Conservation (phyloP, 2,888 invertebrate species). For the Lapara coniferarum region DNA sequence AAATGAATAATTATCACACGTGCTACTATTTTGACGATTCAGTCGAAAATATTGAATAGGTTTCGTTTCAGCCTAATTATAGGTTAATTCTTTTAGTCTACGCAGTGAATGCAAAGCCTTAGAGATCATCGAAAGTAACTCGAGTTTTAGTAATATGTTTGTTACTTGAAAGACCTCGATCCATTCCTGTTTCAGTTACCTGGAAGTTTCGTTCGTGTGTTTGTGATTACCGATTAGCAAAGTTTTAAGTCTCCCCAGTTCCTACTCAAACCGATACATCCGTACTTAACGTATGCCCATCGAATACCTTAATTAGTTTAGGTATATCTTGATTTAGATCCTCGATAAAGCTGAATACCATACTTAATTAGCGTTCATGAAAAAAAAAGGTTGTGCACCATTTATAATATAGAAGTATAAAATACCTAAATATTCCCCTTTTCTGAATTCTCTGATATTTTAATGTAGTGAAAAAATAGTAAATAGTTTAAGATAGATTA, state of each 20-base stretch:
- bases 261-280: slow-evolving; percentile 58
- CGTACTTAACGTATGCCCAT: slow-evolving; percentile 45
- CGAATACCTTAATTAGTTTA: slow-evolving; percentile 65
- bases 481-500: slow-evolving; percentile 76
- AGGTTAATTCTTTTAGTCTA: slow-evolving; percentile 68
- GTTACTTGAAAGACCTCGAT: slow-evolving; percentile 24
- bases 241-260: slow-evolving; percentile 65
- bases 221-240: slow-evolving; percentile 38
- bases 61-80: slow-evolving; percentile 79
- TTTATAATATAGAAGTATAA: slow-evolving; percentile 75
- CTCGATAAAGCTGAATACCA: slow-evolving; percentile 76
- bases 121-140: slow-evolving; percentile 62
- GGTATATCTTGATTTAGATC: slow-evolving; percentile 64
- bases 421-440: slow-evolving; percentile 78
- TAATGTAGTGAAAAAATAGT: slow-evolving; percentile 73
- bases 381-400: slow-evolving; percentile 84
- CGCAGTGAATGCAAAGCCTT: slow-evolving; percentile 61
- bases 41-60: slow-evolving; percentile 61
- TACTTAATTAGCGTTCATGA: slow-evolving; percentile 81
- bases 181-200: slow-evolving; percentile 28
- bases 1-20: slow-evolving; percentile 48
- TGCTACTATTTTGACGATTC: slow-evolving; percentile 67
- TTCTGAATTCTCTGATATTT: slow-evolving; percentile 84
- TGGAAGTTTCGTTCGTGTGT: slow-evolving; percentile 31
- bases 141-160: slow-evolving; percentile 30